These are phyloP conservation scores for Drosophila sturtevanti DNA, from an alignment of 1,140 invertebrate genomes.

Conservation along the genomic window DNA sequence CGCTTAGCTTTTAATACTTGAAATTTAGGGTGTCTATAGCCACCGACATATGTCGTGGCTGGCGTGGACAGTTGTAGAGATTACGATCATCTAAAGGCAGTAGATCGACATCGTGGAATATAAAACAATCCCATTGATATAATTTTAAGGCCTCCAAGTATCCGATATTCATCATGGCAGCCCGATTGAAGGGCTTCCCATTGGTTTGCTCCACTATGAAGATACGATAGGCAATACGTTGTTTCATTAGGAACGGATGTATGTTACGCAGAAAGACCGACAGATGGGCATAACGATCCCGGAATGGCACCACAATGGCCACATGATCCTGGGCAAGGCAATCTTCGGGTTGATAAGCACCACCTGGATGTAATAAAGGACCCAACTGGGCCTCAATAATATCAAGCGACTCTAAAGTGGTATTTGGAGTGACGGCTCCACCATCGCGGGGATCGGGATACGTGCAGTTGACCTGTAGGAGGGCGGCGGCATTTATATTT, in stretches of 20 bases:
- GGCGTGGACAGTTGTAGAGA: conserved; percentile 94
- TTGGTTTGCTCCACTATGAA: conserved; percentile 97
- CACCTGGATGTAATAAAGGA: conserved; percentile 86
- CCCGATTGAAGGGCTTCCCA: conserved; percentile 92
- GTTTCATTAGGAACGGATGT: conserved; percentile 94
- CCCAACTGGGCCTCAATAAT: conserved; percentile 83
- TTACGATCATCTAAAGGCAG: conserved; percentile 96
- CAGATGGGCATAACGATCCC: conserved; percentile 93
- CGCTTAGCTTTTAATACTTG: conserved; percentile 84
- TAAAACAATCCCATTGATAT: conserved; percentile 93
- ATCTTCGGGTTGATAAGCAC: conserved; percentile 89
- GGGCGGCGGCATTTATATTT: conserved; percentile 39
- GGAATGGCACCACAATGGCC: conserved; percentile 93
- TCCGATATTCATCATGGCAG: conserved; percentile 97
- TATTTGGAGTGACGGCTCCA: conserved; percentile 83
- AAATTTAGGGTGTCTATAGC: conserved; percentile 95
- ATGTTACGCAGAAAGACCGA: conserved; percentile 93
- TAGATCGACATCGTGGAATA: conserved; percentile 98
- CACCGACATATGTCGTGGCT: conserved; percentile 97
- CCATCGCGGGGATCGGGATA: conserved; percentile 72
- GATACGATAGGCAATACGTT: conserved; percentile 96
- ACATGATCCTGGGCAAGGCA: conserved; percentile 91
- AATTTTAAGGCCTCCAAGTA: conserved; percentile 92
- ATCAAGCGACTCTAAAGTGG: conserved; percentile 82
- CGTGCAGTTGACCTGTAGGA: conserved; percentile 52